Conservation (phyloP, 2,113 vertebrate species). For the Hiodon alosoides region DNA sequence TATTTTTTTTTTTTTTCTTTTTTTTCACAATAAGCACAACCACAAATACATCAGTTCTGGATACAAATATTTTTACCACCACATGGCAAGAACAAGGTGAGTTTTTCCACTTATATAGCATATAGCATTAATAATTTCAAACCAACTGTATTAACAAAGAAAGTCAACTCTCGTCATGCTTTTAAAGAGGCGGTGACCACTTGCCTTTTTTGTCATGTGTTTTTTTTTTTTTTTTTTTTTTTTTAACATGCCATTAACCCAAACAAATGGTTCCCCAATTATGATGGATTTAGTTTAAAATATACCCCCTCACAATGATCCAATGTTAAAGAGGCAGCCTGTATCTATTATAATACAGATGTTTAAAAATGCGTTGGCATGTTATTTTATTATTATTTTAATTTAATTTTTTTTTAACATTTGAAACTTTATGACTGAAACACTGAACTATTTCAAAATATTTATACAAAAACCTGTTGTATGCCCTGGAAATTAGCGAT, state of each 20-base stretch:
- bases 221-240: background rate
- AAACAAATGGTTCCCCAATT: background rate
- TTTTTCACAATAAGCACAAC: slow-evolving; percentile 60
- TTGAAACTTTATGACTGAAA: too few species aligned
- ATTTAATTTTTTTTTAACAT: too few species aligned
- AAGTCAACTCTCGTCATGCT: background rate
- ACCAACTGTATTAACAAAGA: background rate
- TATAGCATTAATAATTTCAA: background rate
- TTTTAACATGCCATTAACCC: slow-evolving; percentile 5
- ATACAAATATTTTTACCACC: slow-evolving; percentile 41
- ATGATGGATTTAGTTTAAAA: background rate
- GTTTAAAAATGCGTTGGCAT: too few species aligned
- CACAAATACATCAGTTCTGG: slow-evolving; percentile 45
- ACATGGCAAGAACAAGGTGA: slow-evolving; percentile 52
- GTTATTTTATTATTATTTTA: too few species aligned
- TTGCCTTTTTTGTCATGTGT: background rate
- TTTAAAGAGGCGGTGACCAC: too few species aligned
- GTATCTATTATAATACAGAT: too few species aligned
- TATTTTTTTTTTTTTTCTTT: background rate
- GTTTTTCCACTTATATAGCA: slow-evolving; percentile 17
- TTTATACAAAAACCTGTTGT: too few species aligned
- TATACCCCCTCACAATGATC: background rate
- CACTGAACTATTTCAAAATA: too few species aligned
- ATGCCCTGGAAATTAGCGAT: too few species aligned
- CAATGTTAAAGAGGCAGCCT: too few species aligned